Conservation (phyloP, 1,140 invertebrate species). For the Formica selysi region DNA sequence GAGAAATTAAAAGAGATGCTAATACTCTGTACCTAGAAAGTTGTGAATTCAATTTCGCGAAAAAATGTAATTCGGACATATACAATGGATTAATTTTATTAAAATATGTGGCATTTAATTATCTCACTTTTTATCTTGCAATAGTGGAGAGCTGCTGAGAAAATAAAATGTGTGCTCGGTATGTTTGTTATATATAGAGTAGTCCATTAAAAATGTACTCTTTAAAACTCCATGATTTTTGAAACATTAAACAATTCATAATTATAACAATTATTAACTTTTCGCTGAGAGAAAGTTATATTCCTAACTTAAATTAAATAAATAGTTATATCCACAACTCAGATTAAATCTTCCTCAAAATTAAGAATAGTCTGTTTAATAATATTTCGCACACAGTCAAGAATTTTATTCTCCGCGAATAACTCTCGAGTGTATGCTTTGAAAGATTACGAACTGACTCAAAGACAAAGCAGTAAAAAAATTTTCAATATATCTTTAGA, state of each 20-base stretch:
- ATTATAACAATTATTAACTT: background rate
- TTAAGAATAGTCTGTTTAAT: background rate
- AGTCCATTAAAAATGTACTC: background rate
- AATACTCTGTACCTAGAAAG: background rate
- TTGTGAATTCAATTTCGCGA: background rate
- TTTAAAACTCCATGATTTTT: background rate
- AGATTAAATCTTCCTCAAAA: background rate
- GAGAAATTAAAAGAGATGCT: background rate
- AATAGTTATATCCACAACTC: too few relatives aligned
- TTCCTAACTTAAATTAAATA: too few relatives aligned
- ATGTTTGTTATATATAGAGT: background rate
- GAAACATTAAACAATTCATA: background rate
- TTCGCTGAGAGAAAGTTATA: background rate
- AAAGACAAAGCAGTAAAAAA: constrained; percentile 15
- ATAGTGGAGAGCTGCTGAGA: background rate
- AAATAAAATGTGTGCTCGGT: background rate
- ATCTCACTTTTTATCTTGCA: constrained; percentile 3
- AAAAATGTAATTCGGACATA: constrained; percentile 8
- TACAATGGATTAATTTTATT: background rate
- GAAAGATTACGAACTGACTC: constrained; percentile 1
- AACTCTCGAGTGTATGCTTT: constrained; percentile 3
- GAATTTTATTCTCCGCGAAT: constrained; percentile 32
- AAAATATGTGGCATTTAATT: background rate
- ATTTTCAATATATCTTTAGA: constrained; percentile 9
- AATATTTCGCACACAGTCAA: background rate